A percentile compares a stretch with the other conserved stretches of the same genome.
phyloP scores from a whole-genome alignment of 2,888 invertebrate genomes.

The Dorcus parallelipipedus region DNA sequence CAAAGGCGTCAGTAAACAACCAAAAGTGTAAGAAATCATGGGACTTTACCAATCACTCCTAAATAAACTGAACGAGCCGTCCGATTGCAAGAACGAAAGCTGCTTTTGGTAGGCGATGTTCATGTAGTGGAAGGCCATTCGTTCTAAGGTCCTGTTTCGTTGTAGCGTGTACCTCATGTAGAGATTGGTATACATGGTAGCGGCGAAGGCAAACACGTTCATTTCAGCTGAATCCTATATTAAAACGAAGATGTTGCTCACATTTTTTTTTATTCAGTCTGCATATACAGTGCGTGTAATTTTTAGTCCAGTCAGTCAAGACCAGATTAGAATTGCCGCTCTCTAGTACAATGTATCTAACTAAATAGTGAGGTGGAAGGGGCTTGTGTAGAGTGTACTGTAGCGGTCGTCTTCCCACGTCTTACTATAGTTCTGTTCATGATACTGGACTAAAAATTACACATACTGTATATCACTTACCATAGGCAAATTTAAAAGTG shows the following conservation, averaged over 20 bases:
- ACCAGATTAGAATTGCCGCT: too few relatives aligned
- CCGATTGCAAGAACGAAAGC: conserved; percentile 83
- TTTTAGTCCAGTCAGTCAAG: too few relatives aligned
- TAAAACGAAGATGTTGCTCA: not conserved
- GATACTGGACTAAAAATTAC: too few relatives aligned
- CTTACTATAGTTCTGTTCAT: too few relatives aligned
- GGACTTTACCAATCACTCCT: conserved; percentile 79
- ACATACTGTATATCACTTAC: conserved; percentile 2
- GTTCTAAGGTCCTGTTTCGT: conserved; percentile 75
- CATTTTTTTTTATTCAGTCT: not conserved
- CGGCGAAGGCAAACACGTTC: conserved; percentile 95
- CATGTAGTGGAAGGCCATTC: conserved; percentile 80
- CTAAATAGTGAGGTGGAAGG: too few relatives aligned
- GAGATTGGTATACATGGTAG: conserved; percentile 84
- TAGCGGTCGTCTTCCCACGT: too few relatives aligned
- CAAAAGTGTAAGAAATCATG: not conserved
- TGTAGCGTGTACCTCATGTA: conserved; percentile 92
- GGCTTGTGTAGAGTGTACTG: too few relatives aligned
- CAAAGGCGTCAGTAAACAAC: conserved; percentile 6
- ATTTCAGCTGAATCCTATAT: conserved; percentile 83
- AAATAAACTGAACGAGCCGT: conserved; percentile 89
- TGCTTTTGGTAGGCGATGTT: conserved; percentile 89
- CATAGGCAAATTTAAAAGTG: conserved; percentile 77
- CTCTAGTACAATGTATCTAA: too few relatives aligned
- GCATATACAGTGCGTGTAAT: not conserved